These are phyloP conservation scores for Linnaemya vulpina DNA, from an alignment of 2,888 invertebrate species.

Conservation along the genomic window DNA sequence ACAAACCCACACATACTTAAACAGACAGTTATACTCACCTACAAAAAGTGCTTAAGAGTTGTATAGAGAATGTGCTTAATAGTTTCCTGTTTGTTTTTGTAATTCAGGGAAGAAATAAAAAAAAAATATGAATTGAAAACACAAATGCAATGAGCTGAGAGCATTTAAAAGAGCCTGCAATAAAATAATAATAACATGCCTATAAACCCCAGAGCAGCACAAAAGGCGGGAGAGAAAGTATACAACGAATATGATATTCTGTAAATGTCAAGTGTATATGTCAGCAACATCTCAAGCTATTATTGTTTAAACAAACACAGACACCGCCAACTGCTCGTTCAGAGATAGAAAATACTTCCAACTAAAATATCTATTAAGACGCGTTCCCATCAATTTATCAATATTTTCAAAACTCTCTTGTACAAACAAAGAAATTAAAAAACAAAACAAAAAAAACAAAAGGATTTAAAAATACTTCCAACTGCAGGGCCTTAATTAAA, in stretches of 20 bases:
- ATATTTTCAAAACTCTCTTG: slow-evolving; percentile 13
- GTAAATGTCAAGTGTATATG: slow-evolving; percentile 82
- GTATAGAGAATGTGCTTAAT: slow-evolving; percentile 21
- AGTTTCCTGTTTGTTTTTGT: slow-evolving; percentile 3
- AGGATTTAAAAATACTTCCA: background rate
- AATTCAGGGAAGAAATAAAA: background rate
- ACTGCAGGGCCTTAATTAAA: background rate
- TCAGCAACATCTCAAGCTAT: slow-evolving; percentile 79
- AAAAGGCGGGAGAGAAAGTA: slow-evolving; percentile 66
- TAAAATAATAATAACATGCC: slow-evolving; percentile 54
- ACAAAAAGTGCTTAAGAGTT: slow-evolving; percentile 37
- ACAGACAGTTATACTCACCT: background rate
- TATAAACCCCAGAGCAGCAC: slow-evolving; percentile 41
- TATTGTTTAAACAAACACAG: slow-evolving; percentile 67
- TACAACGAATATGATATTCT: slow-evolving; percentile 65
- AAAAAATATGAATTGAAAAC: background rate
- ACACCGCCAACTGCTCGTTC: slow-evolving; percentile 50
- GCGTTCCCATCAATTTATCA: slow-evolving; percentile 33
- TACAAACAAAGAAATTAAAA: background rate
- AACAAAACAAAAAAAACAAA: too few relatives aligned
- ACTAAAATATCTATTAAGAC: slow-evolving; percentile 32
- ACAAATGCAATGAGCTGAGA: slow-evolving; percentile 41
- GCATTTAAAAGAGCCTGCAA: slow-evolving; percentile 33
- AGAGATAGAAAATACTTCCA: slow-evolving; percentile 51
- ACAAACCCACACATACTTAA: background rate